Base-by-base conservation (phyloP, 2,888 invertebrate species). In the Meloe dianella region DNA sequence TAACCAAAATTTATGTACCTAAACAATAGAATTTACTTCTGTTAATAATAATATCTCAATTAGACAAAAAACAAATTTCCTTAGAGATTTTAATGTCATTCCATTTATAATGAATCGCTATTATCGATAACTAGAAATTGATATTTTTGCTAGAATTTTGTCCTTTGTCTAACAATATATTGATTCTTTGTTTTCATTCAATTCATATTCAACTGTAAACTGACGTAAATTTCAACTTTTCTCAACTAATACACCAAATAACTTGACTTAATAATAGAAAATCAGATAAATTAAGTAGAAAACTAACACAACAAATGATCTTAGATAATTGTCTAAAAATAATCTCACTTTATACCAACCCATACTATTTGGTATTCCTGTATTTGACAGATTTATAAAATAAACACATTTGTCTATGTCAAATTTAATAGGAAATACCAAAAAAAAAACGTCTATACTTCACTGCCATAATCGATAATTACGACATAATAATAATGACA, bases 331-430 rank as follows among this genome's bases (percentile, higher is more conserved):
- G 20, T 47, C 47, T 20, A 47, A 47, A 47, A 47, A 47, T 47
- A 47, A 20, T 47, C 8, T 47, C 17, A 17, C 17, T 8, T 17
- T 20, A 17, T 47, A 20, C 17, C 6, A 47, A 47, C 47, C 20
- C 32, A 41, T 41, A 47, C 51, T 10, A 51, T 51, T 6, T 22
- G 17, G 51, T 51, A 17, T 47, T 51, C 10, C 2, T 51, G 51
- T 2, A 12, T 22, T 24, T 24, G 24, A 54, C 24, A 54, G 54
- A 54, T 54, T 22, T 51, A 10, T 10, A 24, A 24, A 54, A 24
- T 24, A 12, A 54, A 54, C 54, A 24, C 54, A 54, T 24, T 54
- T 54, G 14, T 54, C 24, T 54, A 54, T 12, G 54, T 54, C 54
- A 54, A 22, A 54, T 54, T 24, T 54, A 54, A 54, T 24, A 54